Evolutionary conservation across 2,113 vertebrate species (phyloP).

Genomic region (Trogon melanurus): DNA sequence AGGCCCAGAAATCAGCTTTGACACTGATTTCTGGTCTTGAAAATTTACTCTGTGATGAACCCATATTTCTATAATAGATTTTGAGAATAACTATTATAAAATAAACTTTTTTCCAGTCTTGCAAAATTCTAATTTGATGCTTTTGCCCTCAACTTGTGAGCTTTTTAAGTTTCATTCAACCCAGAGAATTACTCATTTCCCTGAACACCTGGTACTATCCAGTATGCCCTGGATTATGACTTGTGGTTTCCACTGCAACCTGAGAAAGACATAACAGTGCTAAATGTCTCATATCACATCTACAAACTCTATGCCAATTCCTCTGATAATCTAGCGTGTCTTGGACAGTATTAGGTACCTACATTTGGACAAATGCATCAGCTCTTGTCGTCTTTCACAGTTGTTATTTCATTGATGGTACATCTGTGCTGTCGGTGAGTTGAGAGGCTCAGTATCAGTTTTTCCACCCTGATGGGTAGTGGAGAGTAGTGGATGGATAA

Average conservation of each 20-base stretch:
- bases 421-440: rapidly evolving
- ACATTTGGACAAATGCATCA: not conserved
- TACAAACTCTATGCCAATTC: not conserved
- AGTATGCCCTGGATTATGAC: not conserved
- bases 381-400: not conserved
- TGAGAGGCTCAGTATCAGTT: not conserved
- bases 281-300: not conserved
- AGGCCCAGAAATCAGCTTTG: not conserved
- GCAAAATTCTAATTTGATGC: not conserved
- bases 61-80: not conserved
- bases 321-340: not conserved
- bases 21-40: not conserved
- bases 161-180: not conserved
- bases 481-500: not conserved
- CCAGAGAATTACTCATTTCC: not conserved
- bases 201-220: not conserved
- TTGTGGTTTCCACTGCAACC: rapidly evolving
- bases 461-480: not conserved
- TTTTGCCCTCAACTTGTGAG: not conserved
- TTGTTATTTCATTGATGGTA: not conserved
- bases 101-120: not conserved
- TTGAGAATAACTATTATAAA: not conserved
- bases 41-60: not conserved
- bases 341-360: not conserved
- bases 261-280: not conserved